Base-by-base conservation (phyloP, 1,140 invertebrate genomes). In the Aethina tumida region DNA sequence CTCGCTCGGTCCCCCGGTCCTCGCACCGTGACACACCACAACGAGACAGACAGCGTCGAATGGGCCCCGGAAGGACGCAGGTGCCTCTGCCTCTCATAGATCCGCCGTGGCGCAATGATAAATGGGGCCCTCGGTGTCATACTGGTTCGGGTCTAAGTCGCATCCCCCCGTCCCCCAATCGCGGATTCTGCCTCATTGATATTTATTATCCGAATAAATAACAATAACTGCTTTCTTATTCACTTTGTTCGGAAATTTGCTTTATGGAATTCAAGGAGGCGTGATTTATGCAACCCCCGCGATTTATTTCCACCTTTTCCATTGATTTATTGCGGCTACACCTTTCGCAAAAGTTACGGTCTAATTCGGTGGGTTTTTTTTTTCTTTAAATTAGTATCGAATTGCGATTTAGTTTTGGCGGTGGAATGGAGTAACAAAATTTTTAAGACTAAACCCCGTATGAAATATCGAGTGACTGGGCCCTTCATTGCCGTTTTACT, bases 211-310 rank as follows among this genome's bases (percentile, higher is more conserved):
- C 28, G 39, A 37, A 37, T 37, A 37, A 37, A 37, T 37, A 37
- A 37, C 35, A 45, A 45, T 45, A 41, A 45, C 35, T 35, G 39
- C 31, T 35, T 45, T 45, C 43, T 45, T 45, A 45, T 45, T 45
- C 43, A 30, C 34, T 45, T 45, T 39, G 41, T 45, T 41, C 34
- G 15, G 35, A 32, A 45, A 45, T 45, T 45, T 41, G 34, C 35
- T 32, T 41, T 41, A 33, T 43, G 41, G 35, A 39, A 27, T 39
- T 39, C 35, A 36, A 39, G 22, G 28, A 29, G 37, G 17, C 13
- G 13, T 10, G 24, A 26, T 26, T 5, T 5, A 5, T n/a, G n/a
- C n/a, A n/a, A n/a, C n/a, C n/a, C n/a, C n/a, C n/a, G n/a, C n/a
- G n/a, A n/a, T n/a, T n/a, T n/a, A n/a, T n/a, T n/a, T n/a, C n/a